A percentile compares a stretch with the other conserved stretches of the same genome.
phyloP scores from a whole-genome alignment of 2,113 vertebrate species.

The Tyrannus savana region DNA sequence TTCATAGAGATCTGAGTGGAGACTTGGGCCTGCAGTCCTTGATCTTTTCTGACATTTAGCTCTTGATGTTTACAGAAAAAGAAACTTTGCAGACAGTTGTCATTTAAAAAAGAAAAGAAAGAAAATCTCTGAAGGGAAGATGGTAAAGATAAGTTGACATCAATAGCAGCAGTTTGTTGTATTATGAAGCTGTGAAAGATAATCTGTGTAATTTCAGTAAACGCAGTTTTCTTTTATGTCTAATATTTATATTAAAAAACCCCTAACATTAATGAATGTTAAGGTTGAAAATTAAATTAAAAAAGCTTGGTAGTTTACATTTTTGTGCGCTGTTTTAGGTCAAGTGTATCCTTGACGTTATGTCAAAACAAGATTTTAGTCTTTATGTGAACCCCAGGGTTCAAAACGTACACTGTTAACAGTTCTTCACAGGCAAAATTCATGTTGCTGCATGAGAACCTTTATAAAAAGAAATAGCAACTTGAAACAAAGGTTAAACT shows the following conservation, averaged over 20 bases:
- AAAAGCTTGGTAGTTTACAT: neutral
- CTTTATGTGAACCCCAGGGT: neutral
- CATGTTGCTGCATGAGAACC: neutral
- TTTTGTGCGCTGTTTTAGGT: neutral
- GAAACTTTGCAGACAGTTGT: neutral
- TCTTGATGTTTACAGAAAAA: slow-evolving; percentile 10
- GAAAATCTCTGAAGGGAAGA: neutral
- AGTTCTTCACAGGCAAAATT: neutral
- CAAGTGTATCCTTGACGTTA: neutral
- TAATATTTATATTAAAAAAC: neutral
- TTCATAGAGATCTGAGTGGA: neutral
- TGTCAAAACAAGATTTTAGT: neutral
- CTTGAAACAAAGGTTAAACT: neutral
- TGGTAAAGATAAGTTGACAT: neutral
- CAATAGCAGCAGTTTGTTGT: neutral
- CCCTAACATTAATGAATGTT: neutral
- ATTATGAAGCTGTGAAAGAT: neutral
- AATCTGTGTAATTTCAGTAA: neutral
- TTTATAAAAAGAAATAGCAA: neutral
- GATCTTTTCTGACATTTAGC: slow-evolving; percentile 15
- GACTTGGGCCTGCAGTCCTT: neutral
- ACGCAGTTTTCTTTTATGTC: neutral
- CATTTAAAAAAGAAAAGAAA: neutral
- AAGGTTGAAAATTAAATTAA: neutral
- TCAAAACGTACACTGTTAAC: neutral